These are phyloP conservation scores for Ernsta delagoae DNA, from an alignment of 2,888 invertebrate species.

Conservation along the genomic window DNA sequence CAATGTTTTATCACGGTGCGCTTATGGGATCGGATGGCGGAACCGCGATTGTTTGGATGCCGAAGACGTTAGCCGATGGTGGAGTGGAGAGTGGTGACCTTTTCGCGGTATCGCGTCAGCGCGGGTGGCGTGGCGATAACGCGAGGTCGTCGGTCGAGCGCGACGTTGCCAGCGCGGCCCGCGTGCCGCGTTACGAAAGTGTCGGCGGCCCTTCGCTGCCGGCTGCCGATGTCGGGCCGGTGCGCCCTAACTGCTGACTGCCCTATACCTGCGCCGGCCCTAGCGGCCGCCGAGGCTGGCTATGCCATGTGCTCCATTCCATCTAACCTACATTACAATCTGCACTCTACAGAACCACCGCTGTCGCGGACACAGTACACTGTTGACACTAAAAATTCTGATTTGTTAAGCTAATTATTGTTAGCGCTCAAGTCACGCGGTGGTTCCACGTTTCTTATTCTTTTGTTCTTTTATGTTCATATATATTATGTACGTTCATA, in stretches of 20 bases:
- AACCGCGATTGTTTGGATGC: constrained; percentile 73
- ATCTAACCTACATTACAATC: constrained; percentile 45
- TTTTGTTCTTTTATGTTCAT: no score
- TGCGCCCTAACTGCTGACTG: neutral
- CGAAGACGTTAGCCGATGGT: constrained; percentile 71
- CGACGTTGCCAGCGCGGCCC: constrained; percentile 74
- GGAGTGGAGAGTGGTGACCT: constrained; percentile 77
- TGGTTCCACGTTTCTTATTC: constrained; percentile 17
- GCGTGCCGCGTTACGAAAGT: constrained; percentile 50
- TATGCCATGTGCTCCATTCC: constrained; percentile 50
- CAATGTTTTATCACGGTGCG: constrained; percentile 64
- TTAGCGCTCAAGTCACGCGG: constrained; percentile 25
- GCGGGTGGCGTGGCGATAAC: constrained; percentile 77
- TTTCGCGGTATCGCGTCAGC: constrained; percentile 73
- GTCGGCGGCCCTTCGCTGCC: constrained; percentile 52
- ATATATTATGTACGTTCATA: no score
- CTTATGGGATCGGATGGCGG: constrained; percentile 71
- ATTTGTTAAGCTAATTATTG: constrained; percentile 29
- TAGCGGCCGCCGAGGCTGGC: constrained; percentile 48
- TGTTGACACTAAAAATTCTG: constrained; percentile 12
- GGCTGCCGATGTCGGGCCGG: no score
- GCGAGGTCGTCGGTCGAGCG: constrained; percentile 79
- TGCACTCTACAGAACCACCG: constrained; percentile 7
- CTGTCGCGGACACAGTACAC: constrained; percentile 14
- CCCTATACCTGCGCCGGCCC: constrained; percentile 45